Evolutionary conservation across 2,797 vertebrate species (phyloP).

Genomic region (Manis javanica): DNA sequence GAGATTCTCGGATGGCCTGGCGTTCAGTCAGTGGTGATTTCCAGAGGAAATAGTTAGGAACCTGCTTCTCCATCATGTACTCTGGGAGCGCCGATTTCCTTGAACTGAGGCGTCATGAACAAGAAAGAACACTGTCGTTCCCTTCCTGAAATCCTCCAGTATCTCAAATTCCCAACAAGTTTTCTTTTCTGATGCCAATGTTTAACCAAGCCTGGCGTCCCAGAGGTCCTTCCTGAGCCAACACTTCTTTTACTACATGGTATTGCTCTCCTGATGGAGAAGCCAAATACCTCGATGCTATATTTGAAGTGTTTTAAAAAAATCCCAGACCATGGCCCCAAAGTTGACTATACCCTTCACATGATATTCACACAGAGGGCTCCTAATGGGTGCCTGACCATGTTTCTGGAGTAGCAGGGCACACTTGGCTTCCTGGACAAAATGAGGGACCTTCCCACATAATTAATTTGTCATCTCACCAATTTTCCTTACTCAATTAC

Average conservation of each 20-base stretch:
- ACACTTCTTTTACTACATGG: rapidly evolving
- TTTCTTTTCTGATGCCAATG: neutral
- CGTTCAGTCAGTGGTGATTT: conserved; percentile 55
- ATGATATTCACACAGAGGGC: rapidly evolving
- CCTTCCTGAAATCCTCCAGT: neutral
- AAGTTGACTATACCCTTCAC: neutral
- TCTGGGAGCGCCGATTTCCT: conserved; percentile 24
- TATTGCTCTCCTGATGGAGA: neutral
- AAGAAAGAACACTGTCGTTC: neutral
- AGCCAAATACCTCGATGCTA: neutral
- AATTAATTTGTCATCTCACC: neutral
- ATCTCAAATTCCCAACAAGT: neutral
- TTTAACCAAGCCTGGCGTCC: neutral
- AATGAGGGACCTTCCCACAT: rapidly evolving
- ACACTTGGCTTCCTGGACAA: neutral
- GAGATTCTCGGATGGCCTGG: conserved; percentile 25
- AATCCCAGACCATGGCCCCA: too few relatives aligned
- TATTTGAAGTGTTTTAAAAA: neutral
- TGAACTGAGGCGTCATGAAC: neutral
- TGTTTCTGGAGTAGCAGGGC: neutral
- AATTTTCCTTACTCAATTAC: neutral
- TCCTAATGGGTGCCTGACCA: rapidly evolving
- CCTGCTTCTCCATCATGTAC: neutral
- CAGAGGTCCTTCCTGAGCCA: too few relatives aligned
- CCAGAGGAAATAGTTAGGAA: conserved; percentile 63